Evolutionary conservation across 2,888 invertebrate species (phyloP), one percentile per base, ranked within the genome.

Genomic region (Drosophila aldrichi): DNA sequence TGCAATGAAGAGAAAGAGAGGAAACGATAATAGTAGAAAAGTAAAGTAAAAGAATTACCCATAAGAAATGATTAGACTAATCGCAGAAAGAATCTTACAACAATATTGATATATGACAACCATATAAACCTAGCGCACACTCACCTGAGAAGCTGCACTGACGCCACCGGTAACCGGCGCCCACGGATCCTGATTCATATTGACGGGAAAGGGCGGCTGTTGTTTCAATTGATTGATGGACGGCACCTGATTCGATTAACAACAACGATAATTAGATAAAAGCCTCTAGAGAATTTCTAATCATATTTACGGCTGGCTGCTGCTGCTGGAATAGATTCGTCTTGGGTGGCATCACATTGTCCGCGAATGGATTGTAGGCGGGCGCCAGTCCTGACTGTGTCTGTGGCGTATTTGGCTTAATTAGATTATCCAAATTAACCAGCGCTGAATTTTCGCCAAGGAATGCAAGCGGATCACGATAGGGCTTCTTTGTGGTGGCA

Each of bases 361-460:
- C 93, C 86, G 92, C 93, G 77, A 93, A 93, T 69, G 93, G 93
- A 92, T 93, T 93, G 72, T 93, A 93, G 73, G 93, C 92, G 40
- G 72, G 86, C 61, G 89, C 88, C 55, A 77, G 83, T 66, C 89
- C 89, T 69, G 90, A 62, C 75, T 90, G 91, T 52, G 87, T 90
- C 72, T 91, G 91, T 22, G 92, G 88, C 70, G 90, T 88, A 59
- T 92, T 93, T 71, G 95, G 94, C 85, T 95, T 96, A 86, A 99
- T 97, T 91, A 99, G 95, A 92, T 99, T 98, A 94, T 99, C 99
- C 93, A 99, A 95, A 95, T 99, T 99, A 76, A 99, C 99, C 86
- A 99, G 95, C 84, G 96, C 95, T 14, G 98, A 98, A 94, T 99
- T 99, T 93, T 98, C 98, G 49, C 99, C 99, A 60, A 99, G 95